phyloP scores from a whole-genome alignment of 2,113 vertebrate species.

The Seriola quinqueradiata region DNA sequence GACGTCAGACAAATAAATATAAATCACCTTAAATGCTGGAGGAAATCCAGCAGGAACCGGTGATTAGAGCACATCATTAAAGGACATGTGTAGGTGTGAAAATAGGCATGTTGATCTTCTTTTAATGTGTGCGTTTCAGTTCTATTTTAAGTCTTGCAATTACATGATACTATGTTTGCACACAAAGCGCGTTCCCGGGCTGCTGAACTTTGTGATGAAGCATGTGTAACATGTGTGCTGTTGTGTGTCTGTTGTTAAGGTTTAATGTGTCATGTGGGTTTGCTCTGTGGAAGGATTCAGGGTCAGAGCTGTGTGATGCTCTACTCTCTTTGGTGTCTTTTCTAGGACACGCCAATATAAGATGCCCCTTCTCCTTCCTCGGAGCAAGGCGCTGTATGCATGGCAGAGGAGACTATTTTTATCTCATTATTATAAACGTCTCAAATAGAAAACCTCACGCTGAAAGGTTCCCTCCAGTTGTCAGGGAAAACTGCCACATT shows the following conservation, averaged over 20 bases:
- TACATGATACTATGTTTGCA: slow-evolving; percentile 1
- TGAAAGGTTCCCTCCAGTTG: slow-evolving; percentile 41
- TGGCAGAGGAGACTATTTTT: slow-evolving; percentile 61
- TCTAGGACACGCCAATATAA: slow-evolving; percentile 70
- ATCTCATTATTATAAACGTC: slow-evolving; percentile 61
- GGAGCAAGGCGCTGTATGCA: slow-evolving; percentile 51
- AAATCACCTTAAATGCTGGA: slow-evolving; percentile 59
- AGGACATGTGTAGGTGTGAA: slow-evolving; percentile 6
- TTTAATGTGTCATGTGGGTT: slow-evolving; percentile 32
- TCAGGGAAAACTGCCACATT: background rate
- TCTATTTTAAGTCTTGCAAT: background rate
- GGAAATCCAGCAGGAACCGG: slow-evolving; percentile 36
- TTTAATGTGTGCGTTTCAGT: background rate
- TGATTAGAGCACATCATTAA: slow-evolving; percentile 41
- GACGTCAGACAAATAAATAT: slow-evolving; percentile 61
- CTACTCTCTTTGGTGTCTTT: slow-evolving; percentile 53
- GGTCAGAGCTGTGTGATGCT: slow-evolving; percentile 53
- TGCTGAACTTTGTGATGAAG: background rate
- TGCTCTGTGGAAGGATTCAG: slow-evolving; percentile 35
- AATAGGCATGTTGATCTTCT: slow-evolving; percentile 7
- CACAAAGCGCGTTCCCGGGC: background rate
- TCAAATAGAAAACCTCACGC: slow-evolving; percentile 48
- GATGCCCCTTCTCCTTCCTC: slow-evolving; percentile 58
- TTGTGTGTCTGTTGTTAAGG: slow-evolving; percentile 27
- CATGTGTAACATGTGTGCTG: background rate